A percentile compares a stretch with the other conserved stretches of the same genome.
These are phyloP conservation scores for Orientallactaga bullata DNA, from an alignment of 2,113 vertebrate species.

Conservation along the genomic window DNA sequence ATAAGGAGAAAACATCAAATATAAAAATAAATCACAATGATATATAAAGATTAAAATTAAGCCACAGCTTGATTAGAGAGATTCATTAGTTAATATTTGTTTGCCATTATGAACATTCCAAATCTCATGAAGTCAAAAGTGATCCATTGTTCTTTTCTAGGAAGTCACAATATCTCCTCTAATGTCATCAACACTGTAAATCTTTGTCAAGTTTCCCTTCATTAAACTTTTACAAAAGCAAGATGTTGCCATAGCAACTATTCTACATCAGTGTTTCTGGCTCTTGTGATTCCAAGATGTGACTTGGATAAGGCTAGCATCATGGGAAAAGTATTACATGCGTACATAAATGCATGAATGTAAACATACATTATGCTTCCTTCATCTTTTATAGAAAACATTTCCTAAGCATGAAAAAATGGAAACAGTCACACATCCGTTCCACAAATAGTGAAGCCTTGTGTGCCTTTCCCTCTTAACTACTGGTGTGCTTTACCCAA, in stretches of 20 bases:
- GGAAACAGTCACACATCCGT: background rate
- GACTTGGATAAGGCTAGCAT: background rate
- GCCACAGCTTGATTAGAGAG: conserved; percentile 61
- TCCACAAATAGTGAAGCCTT: background rate
- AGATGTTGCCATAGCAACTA: conserved; percentile 36
- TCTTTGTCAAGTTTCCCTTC: conserved; percentile 55
- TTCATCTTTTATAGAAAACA: background rate
- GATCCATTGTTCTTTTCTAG: conserved; percentile 66
- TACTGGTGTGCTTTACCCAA: background rate
- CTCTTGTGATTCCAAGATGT: background rate
- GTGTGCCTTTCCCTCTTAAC: background rate
- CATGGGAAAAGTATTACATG: background rate
- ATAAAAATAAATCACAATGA: conserved; percentile 64
- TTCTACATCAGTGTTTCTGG: background rate
- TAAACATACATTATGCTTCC: background rate
- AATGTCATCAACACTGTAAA: conserved; percentile 63
- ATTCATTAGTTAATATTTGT: conserved; percentile 69
- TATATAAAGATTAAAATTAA: conserved; percentile 72
- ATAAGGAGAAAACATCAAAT: conserved; percentile 26
- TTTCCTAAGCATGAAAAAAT: conserved; percentile 23
- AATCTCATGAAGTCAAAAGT: conserved; percentile 62
- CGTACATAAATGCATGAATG: background rate
- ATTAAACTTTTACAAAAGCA: conserved; percentile 64
- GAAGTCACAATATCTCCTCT: conserved; percentile 50
- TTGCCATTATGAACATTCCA: conserved; percentile 65